A percentile compares a stretch with the other conserved stretches of the same genome.
These are phyloP conservation scores for Nemotelus nigrinus DNA, from an alignment of 2,888 invertebrate genomes.

Conservation along the genomic window DNA sequence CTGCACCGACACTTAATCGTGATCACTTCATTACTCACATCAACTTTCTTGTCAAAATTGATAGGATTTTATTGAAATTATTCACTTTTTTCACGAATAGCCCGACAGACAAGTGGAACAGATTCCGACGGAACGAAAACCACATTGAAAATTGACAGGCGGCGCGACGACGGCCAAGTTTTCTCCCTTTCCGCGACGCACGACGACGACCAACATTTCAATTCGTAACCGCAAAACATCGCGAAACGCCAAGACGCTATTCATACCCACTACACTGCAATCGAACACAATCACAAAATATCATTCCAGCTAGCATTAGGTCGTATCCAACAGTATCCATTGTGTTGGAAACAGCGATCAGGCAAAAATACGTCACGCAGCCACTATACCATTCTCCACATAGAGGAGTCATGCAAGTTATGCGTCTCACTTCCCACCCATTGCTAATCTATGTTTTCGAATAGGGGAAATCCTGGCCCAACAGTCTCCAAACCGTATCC, in stretches of 20 bases:
- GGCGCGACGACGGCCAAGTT: slow-evolving; percentile 14
- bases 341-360: neutral
- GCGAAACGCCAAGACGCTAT: neutral
- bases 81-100: neutral
- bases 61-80: neutral
- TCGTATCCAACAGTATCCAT: neutral
- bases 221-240: neutral
- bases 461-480: neutral
- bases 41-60: neutral
- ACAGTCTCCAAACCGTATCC: neutral
- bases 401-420: too few species aligned
- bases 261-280: neutral
- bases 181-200: neutral
- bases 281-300: neutral
- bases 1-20: neutral
- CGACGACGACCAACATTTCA: neutral
- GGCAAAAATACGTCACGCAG: too few species aligned
- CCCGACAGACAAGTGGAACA: neutral
- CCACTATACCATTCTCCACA: too few species aligned
- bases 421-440: too few species aligned
- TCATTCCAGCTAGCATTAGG: neutral
- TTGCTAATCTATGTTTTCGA: too few species aligned
- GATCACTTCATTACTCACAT: neutral
- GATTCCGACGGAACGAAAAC: slow-evolving; percentile 12
- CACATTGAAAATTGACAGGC: slow-evolving; percentile 20